phyloP scores from a whole-genome alignment of 2,888 invertebrate species.

The Meteorus cinctellus region DNA sequence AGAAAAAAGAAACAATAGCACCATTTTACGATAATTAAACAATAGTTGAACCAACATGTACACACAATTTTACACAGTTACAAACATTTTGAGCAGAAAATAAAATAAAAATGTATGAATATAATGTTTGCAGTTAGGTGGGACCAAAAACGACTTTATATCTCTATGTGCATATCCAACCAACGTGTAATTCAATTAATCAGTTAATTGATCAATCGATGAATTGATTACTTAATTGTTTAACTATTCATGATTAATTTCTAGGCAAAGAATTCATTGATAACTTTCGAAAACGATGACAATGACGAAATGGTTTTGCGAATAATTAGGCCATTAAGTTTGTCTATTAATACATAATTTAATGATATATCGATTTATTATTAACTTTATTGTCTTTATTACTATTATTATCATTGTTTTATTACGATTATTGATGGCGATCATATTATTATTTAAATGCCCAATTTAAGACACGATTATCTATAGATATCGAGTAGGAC shows the following conservation, averaged over 20 bases:
- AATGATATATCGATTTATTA: conserved; percentile 42
- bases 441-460: conserved; percentile 70
- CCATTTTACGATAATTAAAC: conserved; percentile 26
- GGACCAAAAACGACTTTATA: conserved; percentile 74
- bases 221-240: conserved; percentile 72
- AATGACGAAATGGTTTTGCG: conserved; percentile 66
- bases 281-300: conserved; percentile 64
- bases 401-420: conserved; percentile 62
- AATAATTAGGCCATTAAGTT: conserved; percentile 71
- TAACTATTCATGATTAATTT: conserved; percentile 71
- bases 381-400: conserved; percentile 48
- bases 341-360: conserved; percentile 68
- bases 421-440: conserved; percentile 63
- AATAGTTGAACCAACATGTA: conserved; percentile 34
- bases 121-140: conserved; percentile 74
- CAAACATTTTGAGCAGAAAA: conserved; percentile 39
- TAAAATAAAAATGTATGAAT: conserved; percentile 67
- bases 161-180: conserved; percentile 74
- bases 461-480: conserved; percentile 71
- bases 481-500: conserved; percentile 69
- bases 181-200: conserved; percentile 73
- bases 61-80: conserved; percentile 42
- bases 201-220: conserved; percentile 73
- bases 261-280: conserved; percentile 66
- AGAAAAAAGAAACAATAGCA: conserved; percentile 37